Base-by-base conservation (phyloP, 2,113 vertebrate genomes). In the Delphinapterus leucas region DNA sequence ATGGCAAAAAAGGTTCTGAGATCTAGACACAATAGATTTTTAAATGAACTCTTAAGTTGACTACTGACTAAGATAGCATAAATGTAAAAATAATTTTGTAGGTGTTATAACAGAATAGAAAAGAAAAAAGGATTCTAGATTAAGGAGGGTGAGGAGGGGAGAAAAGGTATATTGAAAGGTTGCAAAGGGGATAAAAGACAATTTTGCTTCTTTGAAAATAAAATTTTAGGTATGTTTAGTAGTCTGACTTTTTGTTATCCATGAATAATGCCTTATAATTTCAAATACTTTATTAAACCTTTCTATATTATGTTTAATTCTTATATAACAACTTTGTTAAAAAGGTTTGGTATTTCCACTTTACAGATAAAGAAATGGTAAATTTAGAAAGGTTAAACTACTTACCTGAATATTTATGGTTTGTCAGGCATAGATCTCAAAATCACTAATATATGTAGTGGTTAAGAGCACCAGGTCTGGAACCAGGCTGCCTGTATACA, bases 151-250 rank as follows among this genome's bases (percentile, higher is more conserved):
- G 80, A 95, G 41, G 18, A 81, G 47, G 33, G 8, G 18, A 9
- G n/a, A 61, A 63, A 73, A 76, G 18, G 12, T 6, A 1, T 81
- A n/a, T 84, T 76, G 82, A 86, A 65, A 76, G 44, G 13, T 33
- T 95, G 28, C 86, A 12, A 90, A 92, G 17, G 41, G 23, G 74
- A 77, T 92, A 23, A 88, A 92, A 95, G 55, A 79, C 33, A 70
- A 70, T 33, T 93, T 92, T 93, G 33, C 55, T 73, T 83, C 47
- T 94, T 84, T 77, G 23, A 92, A 77, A 89, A 77, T 73, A 93
- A 77, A 41, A 90, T 82, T 86, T 82, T 73, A 85, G 28, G 3
- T 83, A 65, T 96, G 58, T 93, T 95, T 36, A 93, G 86, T n/a
- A 15, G 84, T n/a, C 11, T 80, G 70, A 67, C 33, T 18, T 55